Conservation (phyloP, 2,888 invertebrate genomes). For the Acanthopleura granulata region DNA sequence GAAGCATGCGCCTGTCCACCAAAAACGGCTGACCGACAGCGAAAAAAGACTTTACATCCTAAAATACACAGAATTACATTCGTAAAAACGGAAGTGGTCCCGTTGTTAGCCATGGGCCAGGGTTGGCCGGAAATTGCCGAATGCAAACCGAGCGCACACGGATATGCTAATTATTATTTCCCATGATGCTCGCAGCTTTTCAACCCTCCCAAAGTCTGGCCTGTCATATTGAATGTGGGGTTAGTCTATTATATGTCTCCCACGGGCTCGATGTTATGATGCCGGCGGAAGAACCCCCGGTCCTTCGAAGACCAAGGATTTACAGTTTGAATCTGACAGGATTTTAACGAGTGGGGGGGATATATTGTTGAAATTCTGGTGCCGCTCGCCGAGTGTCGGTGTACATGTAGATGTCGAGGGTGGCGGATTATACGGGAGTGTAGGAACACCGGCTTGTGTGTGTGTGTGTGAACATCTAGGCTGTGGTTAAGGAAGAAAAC, state of each 20-base stretch:
- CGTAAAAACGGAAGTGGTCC: too few species aligned
- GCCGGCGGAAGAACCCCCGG: constrained; percentile 13
- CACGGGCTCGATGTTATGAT: constrained; percentile 2
- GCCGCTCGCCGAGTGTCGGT: background rate
- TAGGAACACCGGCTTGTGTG: background rate
- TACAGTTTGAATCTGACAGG: constrained; percentile 4
- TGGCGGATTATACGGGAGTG: background rate
- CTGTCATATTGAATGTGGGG: constrained; percentile 10
- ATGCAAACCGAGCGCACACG: background rate
- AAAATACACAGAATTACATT: too few species aligned
- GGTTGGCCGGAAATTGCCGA: background rate
- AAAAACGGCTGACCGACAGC: too few species aligned
- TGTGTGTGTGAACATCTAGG: background rate
- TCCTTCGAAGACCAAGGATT: constrained; percentile 13
- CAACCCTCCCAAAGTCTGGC: background rate
- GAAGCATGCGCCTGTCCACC: too few species aligned
- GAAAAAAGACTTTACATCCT: too few species aligned
- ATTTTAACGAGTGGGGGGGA: background rate
- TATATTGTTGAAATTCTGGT: constrained; percentile 1
- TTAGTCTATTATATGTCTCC: constrained; percentile 7
- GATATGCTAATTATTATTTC: constrained; percentile 19
- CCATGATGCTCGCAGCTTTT: background rate
- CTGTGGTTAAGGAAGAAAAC: constrained; percentile 2
- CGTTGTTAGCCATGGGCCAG: too few species aligned
- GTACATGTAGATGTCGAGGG: background rate